Conservation (phyloP, 2,113 vertebrate species). For the Albula glossodonta region DNA sequence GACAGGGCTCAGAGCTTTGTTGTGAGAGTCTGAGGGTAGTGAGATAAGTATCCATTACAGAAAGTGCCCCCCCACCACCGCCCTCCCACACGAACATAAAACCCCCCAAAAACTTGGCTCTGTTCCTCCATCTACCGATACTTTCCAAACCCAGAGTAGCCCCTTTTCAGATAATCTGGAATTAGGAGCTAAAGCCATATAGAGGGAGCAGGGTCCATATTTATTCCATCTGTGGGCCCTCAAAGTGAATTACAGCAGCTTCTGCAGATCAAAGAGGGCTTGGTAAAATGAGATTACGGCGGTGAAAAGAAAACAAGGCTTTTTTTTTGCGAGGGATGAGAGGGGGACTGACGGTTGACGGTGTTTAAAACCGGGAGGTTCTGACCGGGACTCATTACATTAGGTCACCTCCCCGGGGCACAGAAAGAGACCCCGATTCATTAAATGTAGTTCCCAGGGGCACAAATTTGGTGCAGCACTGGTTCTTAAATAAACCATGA, state of each 20-base stretch:
- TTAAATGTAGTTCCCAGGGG: slow-evolving; percentile 34
- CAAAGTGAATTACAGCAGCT: slow-evolving; percentile 62
- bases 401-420: slow-evolving; percentile 41
- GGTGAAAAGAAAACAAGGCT: slow-evolving; percentile 28
- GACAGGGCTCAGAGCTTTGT: slow-evolving; percentile 69
- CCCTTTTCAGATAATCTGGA: slow-evolving; percentile 76
- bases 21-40: slow-evolving; percentile 75
- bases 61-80: slow-evolving; percentile 60
- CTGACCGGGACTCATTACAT: slow-evolving; percentile 58
- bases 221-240: slow-evolving; percentile 74
- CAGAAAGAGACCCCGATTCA: slow-evolving; percentile 39
- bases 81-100: slow-evolving; percentile 58
- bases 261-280: slow-evolving; percentile 65
- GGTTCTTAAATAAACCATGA: too few relatives aligned
- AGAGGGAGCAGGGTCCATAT: slow-evolving; percentile 71
- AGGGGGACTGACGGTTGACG: not conserved
- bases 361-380: slow-evolving; percentile 36
- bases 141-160: slow-evolving; percentile 67
- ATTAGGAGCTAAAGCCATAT: slow-evolving; percentile 74
- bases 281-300: slow-evolving; percentile 53
- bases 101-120: slow-evolving; percentile 67
- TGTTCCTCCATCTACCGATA: slow-evolving; percentile 70
- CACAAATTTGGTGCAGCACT: not conserved
- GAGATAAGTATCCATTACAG: slow-evolving; percentile 85
- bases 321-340: slow-evolving; percentile 12